These are phyloP conservation scores for Papilio polyxenes DNA, from an alignment of 1,140 invertebrate genomes.

Conservation along the genomic window DNA sequence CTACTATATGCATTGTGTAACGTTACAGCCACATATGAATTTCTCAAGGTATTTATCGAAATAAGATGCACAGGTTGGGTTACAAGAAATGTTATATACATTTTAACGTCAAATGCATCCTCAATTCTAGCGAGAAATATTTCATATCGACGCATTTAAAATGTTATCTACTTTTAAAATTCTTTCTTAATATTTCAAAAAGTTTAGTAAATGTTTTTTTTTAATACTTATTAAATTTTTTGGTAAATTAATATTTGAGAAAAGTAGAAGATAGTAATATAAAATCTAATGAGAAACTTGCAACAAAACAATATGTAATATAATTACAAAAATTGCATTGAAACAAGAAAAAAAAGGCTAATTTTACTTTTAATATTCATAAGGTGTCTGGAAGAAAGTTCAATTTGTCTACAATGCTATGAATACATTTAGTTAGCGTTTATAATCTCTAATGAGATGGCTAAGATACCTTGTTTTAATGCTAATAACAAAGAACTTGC, in stretches of 20 bases:
- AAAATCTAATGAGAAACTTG: neutral
- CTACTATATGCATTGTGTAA: too few species aligned
- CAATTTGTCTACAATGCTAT: slow-evolving; percentile 24
- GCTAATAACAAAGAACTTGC: neutral
- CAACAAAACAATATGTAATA: neutral
- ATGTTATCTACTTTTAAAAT: neutral
- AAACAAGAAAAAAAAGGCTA: slow-evolving; percentile 17
- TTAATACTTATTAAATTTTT: too few species aligned
- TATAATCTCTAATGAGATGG: slow-evolving; percentile 25
- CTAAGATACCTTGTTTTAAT: neutral
- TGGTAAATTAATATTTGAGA: too few species aligned
- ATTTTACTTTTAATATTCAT: slow-evolving; percentile 33
- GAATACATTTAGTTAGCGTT: slow-evolving; percentile 33
- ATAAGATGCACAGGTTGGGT: neutral
- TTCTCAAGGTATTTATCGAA: neutral
- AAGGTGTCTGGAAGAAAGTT: slow-evolving; percentile 35
- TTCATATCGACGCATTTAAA: neutral
- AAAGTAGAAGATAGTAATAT: neutral
- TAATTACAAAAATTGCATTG: slow-evolving; percentile 9
- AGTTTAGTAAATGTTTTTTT: neutral
- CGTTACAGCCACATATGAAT: neutral
- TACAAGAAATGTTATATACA: neutral
- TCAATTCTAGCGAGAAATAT: slow-evolving; percentile 6
- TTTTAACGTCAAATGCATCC: slow-evolving; percentile 14
- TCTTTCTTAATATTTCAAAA: neutral